Base-by-base conservation (phyloP, 1,140 invertebrate genomes). In the Dermatophagoides farinae region DNA sequence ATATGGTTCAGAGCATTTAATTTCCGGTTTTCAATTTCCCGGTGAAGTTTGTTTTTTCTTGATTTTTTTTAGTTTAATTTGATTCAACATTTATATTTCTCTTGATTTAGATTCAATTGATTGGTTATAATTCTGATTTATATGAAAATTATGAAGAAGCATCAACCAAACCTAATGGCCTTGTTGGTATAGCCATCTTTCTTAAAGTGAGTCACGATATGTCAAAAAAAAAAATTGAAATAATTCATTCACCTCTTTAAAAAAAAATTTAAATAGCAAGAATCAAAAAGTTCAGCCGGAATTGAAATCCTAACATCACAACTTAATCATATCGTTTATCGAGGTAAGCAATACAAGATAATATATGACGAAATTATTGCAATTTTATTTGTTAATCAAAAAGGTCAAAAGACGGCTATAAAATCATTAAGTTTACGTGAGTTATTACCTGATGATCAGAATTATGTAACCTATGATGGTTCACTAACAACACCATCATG, bases 401-500 rank as follows among this genome's bases (percentile, higher is more conserved):
- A 11, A 54, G 37, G 9, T 44, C 59, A 64, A 61, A 64, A 53
- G 41, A 20, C 50, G 0, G 47, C 59, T 1, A 12, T 65, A 14
- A 65, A 60, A 50, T 59, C 55, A 38, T 46, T 65, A 18, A 88
- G 86, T 18, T 74, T 92, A 62, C 79, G 80, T 67, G 82, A 80
- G 49, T 73, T 96, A 25, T 75, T 95, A 61, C 89, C 89, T 23
- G 81, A 85, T 66, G 93, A 88, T 6, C 80, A 83, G 64, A 82
- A 86, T 66, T 96, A 89, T 73, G 88, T 96, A 75, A 95, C 90
- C n/a, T 96, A 96, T 73, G 91, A 96, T 68, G 91, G 91, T 38
- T 93, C 88, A 47, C 88, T 87, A n/a, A 96, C 90, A 44, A 88
- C 87, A 73, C 91, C 91, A 0, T 75, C 75, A 12, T 76, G 75